Base-by-base conservation (phyloP, 2,113 vertebrate species). In the Dromiciops gliroides region DNA sequence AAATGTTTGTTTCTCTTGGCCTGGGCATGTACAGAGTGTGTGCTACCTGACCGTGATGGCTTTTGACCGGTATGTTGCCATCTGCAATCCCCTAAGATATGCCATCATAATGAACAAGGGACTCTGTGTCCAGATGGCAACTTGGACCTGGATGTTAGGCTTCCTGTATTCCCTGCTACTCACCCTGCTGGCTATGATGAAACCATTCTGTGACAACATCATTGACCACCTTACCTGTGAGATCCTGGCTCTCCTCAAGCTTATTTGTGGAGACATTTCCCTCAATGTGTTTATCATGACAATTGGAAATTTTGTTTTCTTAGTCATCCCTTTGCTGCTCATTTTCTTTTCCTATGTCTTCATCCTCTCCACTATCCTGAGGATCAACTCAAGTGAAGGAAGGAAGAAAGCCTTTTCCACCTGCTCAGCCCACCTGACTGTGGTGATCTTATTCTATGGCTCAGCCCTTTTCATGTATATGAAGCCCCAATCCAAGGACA, bases 221-320 rank as follows among this genome's bases (percentile, higher is more conserved):
- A 97, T 98, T 92, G 95, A 96, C 91, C 95, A 97, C 91, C 98
- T 96, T 47, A 98, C 96, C 94, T 98, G 97, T 95, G 97, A 98
- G 92, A 97, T 98, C 56, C 94, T 97, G 16, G 95, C 95, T 0
- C 93, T 98, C 50, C 93, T 97, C 92, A 98, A 97, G 93, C 95
- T 98, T 47, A 94, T 96, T 16, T 98, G 97, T 90, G 97, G 92
- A 92, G 89, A 51, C 48, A 97, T 96, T 28, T 89, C 90, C 48
- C 8, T 91, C 48, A 97, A 92, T 0, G 47, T 96, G 75, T 89
- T 50, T 9, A 60, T 97, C 47, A 95, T 98, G 92, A 67, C 96
- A 56, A 50, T 95, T 49, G n/a, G 96, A 88, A 96, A 56, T 51
- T 25, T 91, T 22, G 96, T 97, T 60, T 90, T 96, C 50, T 50